A percentile compares a stretch with the other conserved stretches of the same genome.
Evolutionary conservation across 2,888 invertebrate species (phyloP).

Genomic region (Gari tellinella): DNA sequence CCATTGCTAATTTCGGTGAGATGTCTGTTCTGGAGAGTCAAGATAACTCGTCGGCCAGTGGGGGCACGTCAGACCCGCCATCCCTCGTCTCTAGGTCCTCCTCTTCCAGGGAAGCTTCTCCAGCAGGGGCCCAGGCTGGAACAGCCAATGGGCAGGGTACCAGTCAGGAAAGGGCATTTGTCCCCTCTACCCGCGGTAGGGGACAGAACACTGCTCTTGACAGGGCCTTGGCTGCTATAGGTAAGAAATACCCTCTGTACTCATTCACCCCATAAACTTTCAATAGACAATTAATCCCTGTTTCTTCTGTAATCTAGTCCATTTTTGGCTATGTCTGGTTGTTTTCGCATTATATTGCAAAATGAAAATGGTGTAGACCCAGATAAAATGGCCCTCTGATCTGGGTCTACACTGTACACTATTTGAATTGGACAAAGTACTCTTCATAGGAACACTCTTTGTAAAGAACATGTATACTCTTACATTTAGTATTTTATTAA

Average conservation of each 20-base stretch:
- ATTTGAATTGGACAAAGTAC: no score
- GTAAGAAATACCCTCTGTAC: conserved; percentile 11
- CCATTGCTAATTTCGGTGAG: conserved; percentile 77
- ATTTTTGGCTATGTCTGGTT: no score
- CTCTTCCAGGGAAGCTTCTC: conserved; percentile 38
- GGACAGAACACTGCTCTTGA: conserved; percentile 26
- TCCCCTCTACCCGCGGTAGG: conserved; percentile 1
- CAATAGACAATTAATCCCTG: no score
- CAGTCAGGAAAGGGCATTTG: neutral
- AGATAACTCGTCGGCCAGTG: conserved; percentile 16
- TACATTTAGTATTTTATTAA: no score
- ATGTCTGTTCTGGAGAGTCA: conserved; percentile 37
- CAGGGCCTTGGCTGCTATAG: conserved; percentile 47
- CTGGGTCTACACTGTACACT: no score
- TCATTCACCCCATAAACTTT: no score
- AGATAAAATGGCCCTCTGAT: no score
- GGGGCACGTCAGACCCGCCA: conserved; percentile 19
- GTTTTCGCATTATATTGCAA: no score
- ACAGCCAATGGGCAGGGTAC: neutral
- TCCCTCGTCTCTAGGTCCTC: conserved; percentile 35
- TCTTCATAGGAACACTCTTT: no score
- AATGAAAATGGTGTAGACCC: no score
- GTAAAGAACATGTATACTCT: no score
- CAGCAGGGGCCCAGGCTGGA: conserved; percentile 11
- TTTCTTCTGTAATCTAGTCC: no score